These are phyloP conservation scores for Corythornis madagascariensis DNA, from an alignment of 2,113 vertebrate genomes.

Conservation along the genomic window DNA sequence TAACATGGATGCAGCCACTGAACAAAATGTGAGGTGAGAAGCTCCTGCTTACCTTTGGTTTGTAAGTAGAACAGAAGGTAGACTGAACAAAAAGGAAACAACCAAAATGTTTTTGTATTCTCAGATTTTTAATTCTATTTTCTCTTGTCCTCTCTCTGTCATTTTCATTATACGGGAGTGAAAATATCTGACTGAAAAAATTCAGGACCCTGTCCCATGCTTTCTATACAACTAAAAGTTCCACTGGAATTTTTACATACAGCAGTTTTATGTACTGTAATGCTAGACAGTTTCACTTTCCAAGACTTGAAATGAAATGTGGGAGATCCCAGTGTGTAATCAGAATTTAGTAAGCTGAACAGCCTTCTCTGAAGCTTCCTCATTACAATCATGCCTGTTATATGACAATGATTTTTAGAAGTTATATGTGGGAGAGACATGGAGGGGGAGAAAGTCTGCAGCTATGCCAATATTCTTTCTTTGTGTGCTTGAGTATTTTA, in stretches of 20 bases:
- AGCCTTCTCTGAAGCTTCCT: neutral
- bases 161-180: neutral
- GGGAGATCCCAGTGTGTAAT: neutral
- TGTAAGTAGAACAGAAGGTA: neutral
- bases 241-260: neutral
- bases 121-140: neutral
- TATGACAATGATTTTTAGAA: neutral
- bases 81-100: neutral
- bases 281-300: neutral
- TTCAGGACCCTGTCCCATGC: neutral
- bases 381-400: neutral
- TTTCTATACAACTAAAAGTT: neutral
- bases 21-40: neutral
- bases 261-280: neutral
- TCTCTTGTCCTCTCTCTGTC: neutral
- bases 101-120: neutral
- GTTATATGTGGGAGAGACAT: neutral
- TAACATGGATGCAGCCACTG: neutral
- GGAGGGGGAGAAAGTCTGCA: neutral
- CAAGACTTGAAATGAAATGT: neutral
- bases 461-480: neutral
- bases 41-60: neutral
- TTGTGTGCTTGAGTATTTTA: neutral
- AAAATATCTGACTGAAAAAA: neutral
- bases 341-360: neutral